These are phyloP conservation scores for Chunga burmeisteri DNA, from an alignment of 2,113 vertebrate genomes.

Conservation along the genomic window DNA sequence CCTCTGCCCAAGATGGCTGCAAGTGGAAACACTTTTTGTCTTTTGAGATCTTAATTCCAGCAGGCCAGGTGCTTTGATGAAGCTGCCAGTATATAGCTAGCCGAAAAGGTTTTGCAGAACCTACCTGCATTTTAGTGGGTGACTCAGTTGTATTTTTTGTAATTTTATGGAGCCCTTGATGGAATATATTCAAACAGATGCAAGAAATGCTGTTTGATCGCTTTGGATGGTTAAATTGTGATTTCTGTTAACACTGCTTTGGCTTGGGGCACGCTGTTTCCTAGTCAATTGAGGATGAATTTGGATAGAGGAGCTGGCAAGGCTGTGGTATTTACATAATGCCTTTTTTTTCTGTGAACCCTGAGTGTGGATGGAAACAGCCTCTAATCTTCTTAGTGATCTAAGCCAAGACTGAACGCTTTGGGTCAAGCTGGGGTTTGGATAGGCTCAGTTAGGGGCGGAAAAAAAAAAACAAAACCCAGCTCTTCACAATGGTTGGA, in stretches of 20 bases:
- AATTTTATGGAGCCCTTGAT: background rate
- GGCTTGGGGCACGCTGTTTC: conserved; percentile 9
- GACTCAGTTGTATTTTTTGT: background rate
- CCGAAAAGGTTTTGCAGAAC: background rate
- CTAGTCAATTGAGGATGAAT: conserved; percentile 45
- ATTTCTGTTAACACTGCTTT: conserved; percentile 20
- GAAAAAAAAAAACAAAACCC: background rate
- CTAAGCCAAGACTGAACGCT: conserved; percentile 56
- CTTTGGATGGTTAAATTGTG: background rate
- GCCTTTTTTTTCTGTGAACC: conserved; percentile 30
- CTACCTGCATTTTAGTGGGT: background rate
- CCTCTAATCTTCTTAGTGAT: conserved; percentile 64
- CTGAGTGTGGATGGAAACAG: conserved; percentile 50
- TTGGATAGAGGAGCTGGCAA: conserved; percentile 39
- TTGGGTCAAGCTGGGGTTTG: conserved; percentile 44
- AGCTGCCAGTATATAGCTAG: background rate
- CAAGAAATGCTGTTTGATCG: conserved; percentile 40
- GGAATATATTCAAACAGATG: background rate
- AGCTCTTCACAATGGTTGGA: background rate
- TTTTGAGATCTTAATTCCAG: conserved; percentile 10
- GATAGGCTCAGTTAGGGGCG: background rate
- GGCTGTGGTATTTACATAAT: conserved; percentile 55
- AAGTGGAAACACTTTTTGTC: conserved; percentile 11
- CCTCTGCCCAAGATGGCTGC: background rate
- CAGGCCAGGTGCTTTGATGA: background rate